Evolutionary conservation across 1,140 invertebrate genomes (phyloP).

Genomic region (Galleria mellonella): DNA sequence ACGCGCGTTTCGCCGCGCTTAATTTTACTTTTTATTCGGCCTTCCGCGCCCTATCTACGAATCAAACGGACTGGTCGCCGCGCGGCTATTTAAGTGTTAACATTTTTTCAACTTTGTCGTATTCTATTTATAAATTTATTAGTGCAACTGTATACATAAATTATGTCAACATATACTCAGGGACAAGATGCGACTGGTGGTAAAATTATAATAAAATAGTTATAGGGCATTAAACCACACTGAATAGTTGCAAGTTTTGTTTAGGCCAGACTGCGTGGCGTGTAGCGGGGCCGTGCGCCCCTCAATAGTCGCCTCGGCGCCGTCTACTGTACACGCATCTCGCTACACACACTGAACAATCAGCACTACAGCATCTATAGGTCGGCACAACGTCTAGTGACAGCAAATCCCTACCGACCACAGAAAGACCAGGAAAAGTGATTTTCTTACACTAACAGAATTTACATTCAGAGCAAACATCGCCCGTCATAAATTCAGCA

Average conservation of each 20-base stretch:
- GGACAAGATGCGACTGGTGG: background rate
- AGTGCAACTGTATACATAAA: conserved; percentile 8
- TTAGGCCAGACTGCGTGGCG: conserved; percentile 62
- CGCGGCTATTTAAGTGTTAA: conserved; percentile 61
- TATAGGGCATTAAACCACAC: conserved; percentile 16
- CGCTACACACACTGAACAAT: background rate
- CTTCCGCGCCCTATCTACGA: conserved; percentile 69
- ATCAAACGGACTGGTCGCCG: conserved; percentile 55
- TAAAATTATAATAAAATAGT: conserved; percentile 2
- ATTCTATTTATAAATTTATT: no score
- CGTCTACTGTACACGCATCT: conserved; percentile 12
- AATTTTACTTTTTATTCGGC: conserved; percentile 70
- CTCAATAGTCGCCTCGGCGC: conserved; percentile 32
- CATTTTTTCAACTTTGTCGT: conserved; percentile 33
- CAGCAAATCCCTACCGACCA: background rate
- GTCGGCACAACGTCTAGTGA: no score
- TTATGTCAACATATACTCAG: conserved; percentile 1
- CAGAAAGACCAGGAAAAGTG: conserved; percentile 7
- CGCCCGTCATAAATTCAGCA: conserved; percentile 63
- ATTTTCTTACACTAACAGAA: conserved; percentile 16
- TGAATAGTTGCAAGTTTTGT: conserved; percentile 10
- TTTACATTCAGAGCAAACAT: conserved; percentile 65
- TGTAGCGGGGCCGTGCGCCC: conserved; percentile 26
- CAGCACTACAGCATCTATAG: no score
- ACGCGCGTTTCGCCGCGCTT: conserved; percentile 71